Evolutionary conservation across 1,140 invertebrate species (phyloP).

Genomic region (Ptiloglossa arizonensis): DNA sequence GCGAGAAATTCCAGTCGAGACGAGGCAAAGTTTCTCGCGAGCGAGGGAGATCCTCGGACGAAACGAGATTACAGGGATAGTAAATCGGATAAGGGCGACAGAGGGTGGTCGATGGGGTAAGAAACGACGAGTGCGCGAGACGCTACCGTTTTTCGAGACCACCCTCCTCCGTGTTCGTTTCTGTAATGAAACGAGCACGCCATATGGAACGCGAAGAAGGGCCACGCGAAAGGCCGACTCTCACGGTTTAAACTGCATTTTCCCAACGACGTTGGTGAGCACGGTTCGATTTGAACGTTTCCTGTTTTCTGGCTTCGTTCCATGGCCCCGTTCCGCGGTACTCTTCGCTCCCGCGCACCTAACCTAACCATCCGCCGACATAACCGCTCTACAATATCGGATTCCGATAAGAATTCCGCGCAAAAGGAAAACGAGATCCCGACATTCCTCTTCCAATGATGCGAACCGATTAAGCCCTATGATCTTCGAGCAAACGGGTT

Average conservation of each 20-base stretch:
- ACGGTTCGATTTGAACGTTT: slow-evolving; percentile 77
- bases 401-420: slow-evolving; percentile 76
- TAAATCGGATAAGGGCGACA: slow-evolving; percentile 45
- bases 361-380: slow-evolving; percentile 10
- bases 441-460: slow-evolving; percentile 68
- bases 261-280: slow-evolving; percentile 64
- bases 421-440: slow-evolving; percentile 57
- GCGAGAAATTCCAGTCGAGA: background rate
- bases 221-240: slow-evolving; percentile 64
- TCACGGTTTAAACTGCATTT: slow-evolving; percentile 78
- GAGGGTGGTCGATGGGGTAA: too few relatives aligned
- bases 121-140: slow-evolving; percentile 47
- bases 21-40: background rate
- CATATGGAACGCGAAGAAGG: slow-evolving; percentile 51
- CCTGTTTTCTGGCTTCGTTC: slow-evolving; percentile 76
- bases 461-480: slow-evolving; percentile 58
- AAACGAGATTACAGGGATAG: slow-evolving; percentile 23
- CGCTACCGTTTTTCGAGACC: slow-evolving; percentile 36
- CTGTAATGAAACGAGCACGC: slow-evolving; percentile 63
- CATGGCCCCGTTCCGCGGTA: slow-evolving; percentile 49
- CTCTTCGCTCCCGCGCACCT: background rate
- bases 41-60: background rate
- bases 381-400: slow-evolving; percentile 65
- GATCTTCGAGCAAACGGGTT: slow-evolving; percentile 35
- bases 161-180: slow-evolving; percentile 61